Conservation (phyloP, 2,113 vertebrate species). For the Gallinago media region DNA sequence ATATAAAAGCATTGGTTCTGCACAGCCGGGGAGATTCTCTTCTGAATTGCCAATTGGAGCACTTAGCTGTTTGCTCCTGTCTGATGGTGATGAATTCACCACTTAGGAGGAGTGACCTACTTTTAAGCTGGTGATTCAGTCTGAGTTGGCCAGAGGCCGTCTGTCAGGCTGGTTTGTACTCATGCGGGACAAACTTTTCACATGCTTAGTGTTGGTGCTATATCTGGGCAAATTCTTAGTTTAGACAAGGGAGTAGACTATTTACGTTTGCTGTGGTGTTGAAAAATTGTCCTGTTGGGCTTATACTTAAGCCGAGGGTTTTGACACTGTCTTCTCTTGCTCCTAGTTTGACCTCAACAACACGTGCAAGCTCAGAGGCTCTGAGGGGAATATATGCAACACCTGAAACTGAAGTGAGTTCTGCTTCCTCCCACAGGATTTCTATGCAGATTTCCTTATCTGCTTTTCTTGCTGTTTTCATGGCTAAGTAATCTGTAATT, state of each 20-base stretch:
- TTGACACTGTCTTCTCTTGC: neutral
- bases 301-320: neutral
- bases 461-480: neutral
- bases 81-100: neutral
- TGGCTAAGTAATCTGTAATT: neutral
- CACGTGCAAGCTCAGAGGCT: constrained; percentile 91
- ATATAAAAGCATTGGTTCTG: neutral
- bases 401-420: constrained; percentile 89
- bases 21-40: neutral
- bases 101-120: neutral
- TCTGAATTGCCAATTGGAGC: neutral
- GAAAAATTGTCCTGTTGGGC: neutral
- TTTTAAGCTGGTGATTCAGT: neutral
- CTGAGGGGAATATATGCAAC: constrained; percentile 85
- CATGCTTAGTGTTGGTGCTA: neutral
- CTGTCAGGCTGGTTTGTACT: neutral
- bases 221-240: neutral
- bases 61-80: neutral
- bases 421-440: neutral
- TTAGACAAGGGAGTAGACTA: neutral
- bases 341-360: constrained; percentile 91
- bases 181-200: neutral
- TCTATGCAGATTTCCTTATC: neutral
- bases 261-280: neutral
- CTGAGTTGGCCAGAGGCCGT: neutral